A percentile compares a stretch with the other conserved stretches of the same genome.
Evolutionary conservation across 2,113 vertebrate genomes (phyloP).

Genomic region (Heteronetta atricapilla): DNA sequence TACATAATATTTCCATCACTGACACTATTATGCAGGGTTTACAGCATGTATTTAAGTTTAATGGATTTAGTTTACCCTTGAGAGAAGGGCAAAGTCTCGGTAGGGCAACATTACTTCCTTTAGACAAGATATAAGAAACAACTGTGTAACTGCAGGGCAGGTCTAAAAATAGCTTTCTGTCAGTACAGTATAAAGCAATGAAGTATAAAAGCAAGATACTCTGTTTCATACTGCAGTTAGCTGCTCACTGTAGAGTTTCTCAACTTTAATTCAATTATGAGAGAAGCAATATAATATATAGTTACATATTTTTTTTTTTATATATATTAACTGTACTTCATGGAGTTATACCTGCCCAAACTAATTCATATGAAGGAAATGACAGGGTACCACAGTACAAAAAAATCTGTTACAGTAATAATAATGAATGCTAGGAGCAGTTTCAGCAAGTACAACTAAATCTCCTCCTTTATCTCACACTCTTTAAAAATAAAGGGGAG

Average conservation of each 20-base stretch:
- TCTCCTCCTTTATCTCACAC: background rate
- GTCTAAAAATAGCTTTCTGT: constrained; percentile 62
- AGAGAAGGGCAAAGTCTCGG: constrained; percentile 44
- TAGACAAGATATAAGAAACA: constrained; percentile 28
- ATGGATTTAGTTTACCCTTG: constrained; percentile 53
- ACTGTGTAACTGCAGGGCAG: constrained; percentile 18
- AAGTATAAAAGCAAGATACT: constrained; percentile 37
- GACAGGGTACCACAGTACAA: background rate
- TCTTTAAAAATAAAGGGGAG: background rate
- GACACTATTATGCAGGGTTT: background rate
- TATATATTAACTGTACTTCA: background rate
- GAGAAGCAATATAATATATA: background rate
- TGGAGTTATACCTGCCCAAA: background rate
- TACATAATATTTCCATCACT: constrained; percentile 1
- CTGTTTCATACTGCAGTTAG: background rate
- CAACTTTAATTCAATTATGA: background rate
- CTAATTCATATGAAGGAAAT: background rate
- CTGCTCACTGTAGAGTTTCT: constrained; percentile 1
- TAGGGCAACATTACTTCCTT: constrained; percentile 28
- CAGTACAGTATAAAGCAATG: constrained; percentile 24
- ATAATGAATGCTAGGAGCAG: background rate
- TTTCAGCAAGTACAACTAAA: background rate
- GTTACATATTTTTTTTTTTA: background rate
- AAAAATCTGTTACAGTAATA: background rate
- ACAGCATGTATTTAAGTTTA: constrained; percentile 19